Base-by-base conservation (phyloP, 2,113 vertebrate genomes). In the Hypocryptadius cinnamomeus region DNA sequence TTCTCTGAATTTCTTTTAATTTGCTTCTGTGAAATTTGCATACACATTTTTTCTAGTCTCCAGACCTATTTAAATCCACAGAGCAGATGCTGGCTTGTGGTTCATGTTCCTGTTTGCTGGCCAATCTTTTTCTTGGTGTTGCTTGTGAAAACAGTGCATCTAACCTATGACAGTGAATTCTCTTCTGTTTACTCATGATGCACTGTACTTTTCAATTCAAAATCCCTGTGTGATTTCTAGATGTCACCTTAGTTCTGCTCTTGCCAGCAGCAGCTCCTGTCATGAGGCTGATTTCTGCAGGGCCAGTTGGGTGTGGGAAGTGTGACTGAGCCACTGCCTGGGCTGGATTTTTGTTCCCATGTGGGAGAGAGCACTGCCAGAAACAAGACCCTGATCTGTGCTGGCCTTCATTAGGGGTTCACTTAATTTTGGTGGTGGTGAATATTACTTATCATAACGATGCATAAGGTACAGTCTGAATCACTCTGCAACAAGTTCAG, bases 1-100 rank as follows among this genome's bases (percentile, higher is more conserved):
- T 89, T 93, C 37, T 83, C 89, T 89, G 87, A 92, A 93, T 95
- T 91, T 89, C 91, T 91, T 91, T 79, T 91, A 31, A 92, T 87
- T 92, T 93, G 59, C 81, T 94, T 79, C 22, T 74, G 89, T 70
- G 39, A 33, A 94, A 96, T 87, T 87, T 78, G 85, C 66, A 85
- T 87, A 28, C 28, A 15, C 19, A 1, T 45, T 85, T 93, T 74
- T 95, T 70, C 77, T 72, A n/a, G 42, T 57, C n/a, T 85, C 30
- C n/a, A 89, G 59, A 28, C 80, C 39, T 85, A 76, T 85, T 87
- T 79, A 79, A 92, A 89, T 78, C 33, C 59, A 11, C 42, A 39
- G 39, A 77, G 45, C 30, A 89, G 86, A 66, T 47, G 39, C 54
- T 10, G 7, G 33, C 30, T 79, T 48, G 45, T 72, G 66, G n/a